A percentile compares a stretch with the other conserved stretches of the same genome.
Evolutionary conservation across 2,797 vertebrate genomes (phyloP).

Genomic region (Karalla daura): DNA sequence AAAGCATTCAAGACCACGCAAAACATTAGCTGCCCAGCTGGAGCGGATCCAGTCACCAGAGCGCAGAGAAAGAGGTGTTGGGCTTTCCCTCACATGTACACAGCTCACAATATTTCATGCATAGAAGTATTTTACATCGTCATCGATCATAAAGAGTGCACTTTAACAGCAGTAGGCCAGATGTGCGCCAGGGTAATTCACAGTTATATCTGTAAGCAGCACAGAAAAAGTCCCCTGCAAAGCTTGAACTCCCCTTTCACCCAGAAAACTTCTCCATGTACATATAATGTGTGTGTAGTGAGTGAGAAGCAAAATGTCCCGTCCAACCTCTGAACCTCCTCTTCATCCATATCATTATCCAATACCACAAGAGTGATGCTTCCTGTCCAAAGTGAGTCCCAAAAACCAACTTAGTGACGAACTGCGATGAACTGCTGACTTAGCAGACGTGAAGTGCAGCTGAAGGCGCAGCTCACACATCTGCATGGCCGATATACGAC

Average conservation of each 20-base stretch:
- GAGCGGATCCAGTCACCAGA: slow-evolving; percentile 25
- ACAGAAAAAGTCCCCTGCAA: slow-evolving; percentile 14
- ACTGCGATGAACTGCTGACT: slow-evolving; percentile 25
- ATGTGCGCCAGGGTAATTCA: slow-evolving; percentile 16
- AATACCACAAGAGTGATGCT: neutral
- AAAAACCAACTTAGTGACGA: neutral
- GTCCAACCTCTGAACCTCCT: neutral
- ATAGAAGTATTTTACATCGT: slow-evolving; percentile 19
- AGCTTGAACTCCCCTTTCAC: slow-evolving; percentile 46
- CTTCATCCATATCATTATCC: neutral
- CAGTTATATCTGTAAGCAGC: slow-evolving; percentile 1
- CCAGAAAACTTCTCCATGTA: neutral
- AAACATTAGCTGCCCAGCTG: slow-evolving; percentile 26
- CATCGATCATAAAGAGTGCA: slow-evolving; percentile 34
- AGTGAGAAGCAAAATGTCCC: neutral
- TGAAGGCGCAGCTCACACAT: neutral
- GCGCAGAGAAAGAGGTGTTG: neutral
- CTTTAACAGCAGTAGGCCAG: slow-evolving; percentile 7
- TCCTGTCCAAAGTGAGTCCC: neutral
- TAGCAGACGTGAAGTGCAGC: slow-evolving; percentile 29
- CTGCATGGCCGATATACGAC: neutral
- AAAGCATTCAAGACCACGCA: slow-evolving; percentile 25
- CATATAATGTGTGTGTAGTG: no score
- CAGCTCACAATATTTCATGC: slow-evolving; percentile 23
- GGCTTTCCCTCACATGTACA: slow-evolving; percentile 1